phyloP scores from a whole-genome alignment of 2,888 invertebrate genomes.

The Euclidia mi region DNA sequence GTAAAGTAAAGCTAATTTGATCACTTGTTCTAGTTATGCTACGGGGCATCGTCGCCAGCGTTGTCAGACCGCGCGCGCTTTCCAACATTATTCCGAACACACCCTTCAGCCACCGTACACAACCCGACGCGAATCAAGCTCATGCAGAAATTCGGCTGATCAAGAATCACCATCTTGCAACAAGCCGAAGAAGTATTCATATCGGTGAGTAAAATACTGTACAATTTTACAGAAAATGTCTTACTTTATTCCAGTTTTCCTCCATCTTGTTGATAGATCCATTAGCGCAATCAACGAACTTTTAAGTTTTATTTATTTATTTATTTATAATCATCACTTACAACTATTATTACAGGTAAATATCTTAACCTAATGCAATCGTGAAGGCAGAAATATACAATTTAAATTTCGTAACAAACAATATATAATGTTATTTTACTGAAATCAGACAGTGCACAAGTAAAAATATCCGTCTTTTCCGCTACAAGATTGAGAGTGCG shows the following conservation, averaged over 20 bases:
- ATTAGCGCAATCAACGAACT: too few species aligned
- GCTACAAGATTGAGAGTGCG: too few species aligned
- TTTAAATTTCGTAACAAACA: too few species aligned
- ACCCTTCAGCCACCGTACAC: slow-evolving; percentile 99
- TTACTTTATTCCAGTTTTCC: background rate
- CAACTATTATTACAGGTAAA: too few species aligned
- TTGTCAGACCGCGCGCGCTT: slow-evolving; percentile 99
- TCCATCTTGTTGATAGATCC: too few species aligned
- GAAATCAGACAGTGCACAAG: too few species aligned
- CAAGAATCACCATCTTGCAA: slow-evolving; percentile 98
- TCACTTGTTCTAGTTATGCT: slow-evolving; percentile 94
- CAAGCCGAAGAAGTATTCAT: slow-evolving; percentile 99
- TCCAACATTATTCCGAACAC: slow-evolving; percentile 99
- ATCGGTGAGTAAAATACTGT: slow-evolving; percentile 91
- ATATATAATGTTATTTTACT: too few species aligned
- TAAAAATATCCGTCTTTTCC: too few species aligned
- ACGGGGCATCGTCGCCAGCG: slow-evolving; percentile 99
- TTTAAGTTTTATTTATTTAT: too few species aligned
- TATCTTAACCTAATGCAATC: too few species aligned
- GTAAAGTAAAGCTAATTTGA: background rate
- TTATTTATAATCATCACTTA: too few species aligned
- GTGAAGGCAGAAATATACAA: too few species aligned
- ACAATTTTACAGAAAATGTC: background rate
- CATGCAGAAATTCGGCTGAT: slow-evolving; percentile 99
- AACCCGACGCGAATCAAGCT: slow-evolving; percentile 99